Evolutionary conservation across 2,797 vertebrate species (phyloP).

Genomic region (Alca torda): DNA sequence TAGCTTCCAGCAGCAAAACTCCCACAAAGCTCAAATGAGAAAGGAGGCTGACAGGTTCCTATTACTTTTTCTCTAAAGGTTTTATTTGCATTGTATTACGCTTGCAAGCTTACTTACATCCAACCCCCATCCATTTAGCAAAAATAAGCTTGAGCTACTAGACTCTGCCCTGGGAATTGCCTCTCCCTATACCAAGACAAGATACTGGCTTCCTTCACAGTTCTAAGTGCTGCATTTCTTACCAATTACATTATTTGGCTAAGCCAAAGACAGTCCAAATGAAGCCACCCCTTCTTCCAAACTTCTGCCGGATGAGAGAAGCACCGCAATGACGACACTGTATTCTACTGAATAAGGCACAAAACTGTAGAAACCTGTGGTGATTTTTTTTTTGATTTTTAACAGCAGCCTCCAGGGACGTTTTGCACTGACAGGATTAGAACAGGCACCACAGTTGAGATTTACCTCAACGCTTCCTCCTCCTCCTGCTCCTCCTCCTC

Average conservation of each 20-base stretch:
- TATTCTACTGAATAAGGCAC: background rate
- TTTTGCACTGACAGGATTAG: background rate
- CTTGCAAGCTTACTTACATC: background rate
- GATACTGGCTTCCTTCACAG: background rate
- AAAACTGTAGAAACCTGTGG: background rate
- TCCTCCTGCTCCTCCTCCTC: background rate
- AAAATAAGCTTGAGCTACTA: background rate
- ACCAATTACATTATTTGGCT: background rate
- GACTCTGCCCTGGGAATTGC: accelerated
- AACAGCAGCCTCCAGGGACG: background rate
- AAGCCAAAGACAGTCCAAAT: accelerated
- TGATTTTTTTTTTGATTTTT: background rate
- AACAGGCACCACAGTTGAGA: background rate
- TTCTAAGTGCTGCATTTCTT: background rate
- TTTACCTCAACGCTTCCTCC: background rate
- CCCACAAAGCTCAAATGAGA: background rate
- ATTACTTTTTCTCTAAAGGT: background rate
- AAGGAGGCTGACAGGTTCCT: background rate
- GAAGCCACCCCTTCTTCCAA: background rate
- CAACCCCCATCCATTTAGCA: accelerated
- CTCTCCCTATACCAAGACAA: background rate
- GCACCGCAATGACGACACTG: accelerated
- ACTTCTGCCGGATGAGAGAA: background rate
- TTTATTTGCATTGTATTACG: background rate
- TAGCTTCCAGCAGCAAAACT: background rate